Evolutionary conservation across 2,888 invertebrate genomes (phyloP).

Genomic region (Platycnemis pennipes): DNA sequence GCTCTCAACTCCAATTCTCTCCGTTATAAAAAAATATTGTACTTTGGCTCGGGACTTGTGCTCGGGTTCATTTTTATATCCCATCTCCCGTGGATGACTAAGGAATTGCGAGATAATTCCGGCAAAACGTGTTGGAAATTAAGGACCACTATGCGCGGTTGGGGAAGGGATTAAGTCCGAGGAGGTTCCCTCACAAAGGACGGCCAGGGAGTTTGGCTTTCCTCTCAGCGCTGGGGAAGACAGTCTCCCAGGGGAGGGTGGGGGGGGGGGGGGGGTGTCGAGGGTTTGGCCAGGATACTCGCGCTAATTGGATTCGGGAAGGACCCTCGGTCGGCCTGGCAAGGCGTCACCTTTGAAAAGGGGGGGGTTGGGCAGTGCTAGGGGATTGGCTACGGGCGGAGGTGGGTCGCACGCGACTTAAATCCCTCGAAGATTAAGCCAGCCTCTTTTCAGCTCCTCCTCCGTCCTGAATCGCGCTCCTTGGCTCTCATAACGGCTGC

Average conservation of each 20-base stretch:
- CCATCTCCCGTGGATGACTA: not conserved
- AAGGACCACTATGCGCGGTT: not conserved
- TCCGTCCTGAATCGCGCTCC: not conserved
- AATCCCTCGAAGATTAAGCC: not conserved
- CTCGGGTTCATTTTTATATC: not conserved
- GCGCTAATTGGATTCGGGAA: slow-evolving; percentile 21
- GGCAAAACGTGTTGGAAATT: slow-evolving; percentile 16
- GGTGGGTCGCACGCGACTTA: not conserved
- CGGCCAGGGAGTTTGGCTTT: not conserved
- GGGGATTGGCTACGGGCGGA: not conserved
- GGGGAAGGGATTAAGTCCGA: not conserved
- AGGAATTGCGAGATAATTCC: slow-evolving; percentile 8
- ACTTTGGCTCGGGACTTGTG: not conserved
- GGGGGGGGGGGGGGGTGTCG: not conserved
- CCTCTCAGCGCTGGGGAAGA: not conserved
- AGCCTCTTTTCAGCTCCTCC: not conserved
- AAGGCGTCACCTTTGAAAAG: not conserved
- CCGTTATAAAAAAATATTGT: not conserved
- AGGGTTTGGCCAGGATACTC: not conserved
- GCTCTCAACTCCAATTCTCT: not conserved
- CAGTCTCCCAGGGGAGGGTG: not conserved
- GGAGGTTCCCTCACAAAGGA: not conserved
- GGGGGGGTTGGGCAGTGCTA: not conserved
- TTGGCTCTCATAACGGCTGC: not conserved
- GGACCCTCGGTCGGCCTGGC: not conserved